Evolutionary conservation across 1,140 invertebrate genomes (phyloP), one percentile per base, ranked within the genome.

Genomic region (Brachionus koreanus): DNA sequence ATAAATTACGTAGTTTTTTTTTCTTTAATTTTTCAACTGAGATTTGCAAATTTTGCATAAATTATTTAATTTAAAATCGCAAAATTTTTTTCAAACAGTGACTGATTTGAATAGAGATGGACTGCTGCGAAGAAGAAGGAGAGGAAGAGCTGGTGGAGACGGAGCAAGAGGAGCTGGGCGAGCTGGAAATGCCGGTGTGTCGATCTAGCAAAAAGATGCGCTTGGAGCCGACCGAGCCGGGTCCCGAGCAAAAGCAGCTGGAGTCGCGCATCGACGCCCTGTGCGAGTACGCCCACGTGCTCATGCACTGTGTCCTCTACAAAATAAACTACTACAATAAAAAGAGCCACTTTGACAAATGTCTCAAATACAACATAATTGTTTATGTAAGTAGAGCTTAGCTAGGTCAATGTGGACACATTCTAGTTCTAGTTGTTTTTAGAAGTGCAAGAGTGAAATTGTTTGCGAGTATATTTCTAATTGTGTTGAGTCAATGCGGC

Each of bases 371-470:
- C n/a, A 61, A 79, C 49, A 79, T 79, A 16, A 65, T 79, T 39
- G 76, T 79, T 7, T 79, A 79, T 35, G 76, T 79, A 79, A 79
- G 76, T 65, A 19, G n/a, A n/a, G n/a, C n/a, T n/a, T n/a, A n/a
- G n/a, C n/a, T 37, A 16, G 16, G 5, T n/a, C 25, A 16, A 0
- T 57, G 3, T 57, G 49, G 39, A 12, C 4, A 69, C 23, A 69
- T 12, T 3, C 35, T 75, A 7, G 16, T 29, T 29, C 16, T 13
- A 65, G 19, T 35, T 33, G 12, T 9, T 33, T 61, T 25, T 23
- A 77, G 76, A 57, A 79, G 37, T 79, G 76, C 25, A 79, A 79
- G 57, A 79, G 49, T 13, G 76, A 79, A 79, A 61, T 61, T 61
- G 76, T 79, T 16, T 57, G 49, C 33, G 76, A 79, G 57, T 79